Base-by-base conservation (phyloP, 2,113 vertebrate genomes). In the Mobula birostris region DNA sequence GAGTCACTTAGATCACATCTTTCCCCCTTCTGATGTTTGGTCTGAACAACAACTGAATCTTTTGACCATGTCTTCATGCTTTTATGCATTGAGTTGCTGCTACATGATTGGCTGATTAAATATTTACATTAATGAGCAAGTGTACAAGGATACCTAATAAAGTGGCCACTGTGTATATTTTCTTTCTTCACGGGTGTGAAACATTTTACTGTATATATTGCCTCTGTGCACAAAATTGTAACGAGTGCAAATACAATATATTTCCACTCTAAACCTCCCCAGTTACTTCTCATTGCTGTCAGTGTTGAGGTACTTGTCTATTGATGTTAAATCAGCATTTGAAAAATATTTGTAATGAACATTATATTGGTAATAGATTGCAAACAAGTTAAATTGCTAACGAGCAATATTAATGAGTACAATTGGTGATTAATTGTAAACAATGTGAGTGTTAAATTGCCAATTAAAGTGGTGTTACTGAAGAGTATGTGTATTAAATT, bases 371-470 rank as follows among this genome's bases (percentile, higher is more conserved):
- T 66, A 66, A 90, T 66, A 68, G n/a, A 32, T 66, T 90, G n/a
- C 12, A 12, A 90, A 68, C 85, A 66, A 66, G 61, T 66, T 90
- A 90, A 90, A 87, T 66, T 66, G 85, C 27, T 17, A 32, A 32
- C 66, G 29, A 90, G 15, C 61, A 66, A 90, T 90, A 90, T 68
- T 68, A 32, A 90, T 68, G 58, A 90, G 61, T 68, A 66, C 85
- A 32, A 17, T 90, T 19, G 61, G 61, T 90, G 61, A 66, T 90
- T 90, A 66, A 90, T 90, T 19, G 29, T 21, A 90, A 66, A 90
- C 61, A 90, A 90, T 68, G 61, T 17, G 32, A 66, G 85, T 90
- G 85, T 90, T 90, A 90, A 90, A 90, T 66, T 90, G 85, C n/a
- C 85, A 90, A 90, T 90, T 90, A 32, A 90, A 90, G 29, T 68